These are phyloP conservation scores for Lepidostoma basale DNA, from an alignment of 1,140 invertebrate species.

Conservation along the genomic window DNA sequence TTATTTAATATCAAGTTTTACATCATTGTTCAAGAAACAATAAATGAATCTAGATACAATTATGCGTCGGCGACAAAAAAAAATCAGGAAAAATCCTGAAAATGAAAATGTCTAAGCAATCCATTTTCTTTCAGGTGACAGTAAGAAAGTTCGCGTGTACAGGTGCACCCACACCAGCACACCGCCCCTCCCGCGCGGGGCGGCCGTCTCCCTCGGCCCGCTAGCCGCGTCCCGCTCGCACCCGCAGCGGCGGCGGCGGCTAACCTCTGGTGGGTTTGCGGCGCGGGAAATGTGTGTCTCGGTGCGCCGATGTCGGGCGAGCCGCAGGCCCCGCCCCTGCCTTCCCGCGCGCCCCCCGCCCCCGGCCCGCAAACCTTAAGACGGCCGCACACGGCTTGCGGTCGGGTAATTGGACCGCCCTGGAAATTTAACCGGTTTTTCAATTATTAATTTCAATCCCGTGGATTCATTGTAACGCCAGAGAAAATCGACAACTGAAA, in stretches of 20 bases:
- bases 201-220: not conserved
- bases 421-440: not conserved
- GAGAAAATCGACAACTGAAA: no score
- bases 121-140: not conserved
- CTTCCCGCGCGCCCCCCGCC: not conserved
- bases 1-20: no score
- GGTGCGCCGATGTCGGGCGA: slow-evolving; percentile 44
- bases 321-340: slow-evolving; percentile 24
- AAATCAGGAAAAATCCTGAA: not conserved
- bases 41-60: slow-evolving; percentile 2
- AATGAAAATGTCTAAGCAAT: not conserved
- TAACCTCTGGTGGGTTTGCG: slow-evolving; percentile 46
- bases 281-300: slow-evolving; percentile 46
- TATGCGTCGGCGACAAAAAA: not conserved
- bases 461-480: no score
- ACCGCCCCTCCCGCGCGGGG: not conserved
- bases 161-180: not conserved
- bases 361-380: slow-evolving; percentile 22
- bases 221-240: slow-evolving; percentile 5
- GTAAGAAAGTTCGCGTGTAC: not conserved
- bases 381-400: slow-evolving; percentile 30
- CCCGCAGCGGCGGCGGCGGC: slow-evolving; percentile 39
- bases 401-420: slow-evolving; percentile 29
- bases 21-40: not conserved
- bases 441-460: no score